Base-by-base conservation (phyloP, 2,888 invertebrate species). In the Drosophila suboccidentalis region DNA sequence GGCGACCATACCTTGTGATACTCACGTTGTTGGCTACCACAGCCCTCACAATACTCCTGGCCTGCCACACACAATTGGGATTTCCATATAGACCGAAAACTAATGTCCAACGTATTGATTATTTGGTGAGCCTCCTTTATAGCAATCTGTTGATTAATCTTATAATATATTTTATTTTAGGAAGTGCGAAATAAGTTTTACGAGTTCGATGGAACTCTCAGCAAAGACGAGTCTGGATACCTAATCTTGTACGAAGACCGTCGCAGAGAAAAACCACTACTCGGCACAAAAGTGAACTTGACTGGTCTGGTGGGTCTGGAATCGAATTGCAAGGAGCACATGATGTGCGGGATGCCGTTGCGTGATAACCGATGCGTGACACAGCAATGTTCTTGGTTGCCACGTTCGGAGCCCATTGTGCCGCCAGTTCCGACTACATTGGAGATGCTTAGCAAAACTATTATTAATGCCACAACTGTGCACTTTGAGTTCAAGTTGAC, bases 41-140 rank as follows among this genome's bases (percentile, higher is more conserved):
- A 9, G 65, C 51, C 0, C 17, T 78, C 4, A 11, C 67, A 5
- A 29, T 69, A 3, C 68, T 46, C 4, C 39, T 78, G n/a, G 75
- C 80, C 22, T 68, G 87, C 13, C 89, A 93, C 29, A 94, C 95
- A 1, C 92, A 93, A 1, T 75, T 94, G 3, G 94, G 95, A 10
- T 94, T 94, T 75, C 95, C 95, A 1, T 95, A 94, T 82, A 92
- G 93, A 17, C 93, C 92, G 26, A 92, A 93, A 58, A 91, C 92
- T 3, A 90, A 92, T 34, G 93, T 94, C 0, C 93, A 94, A 76
- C 91, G 95, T 34, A 90, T 94, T 22, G 90, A 93, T 34, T 91
- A 94, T 38, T 82, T 93, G 86, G 95, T 95, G 87, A 86, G 91
- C 82, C 4, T 13, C 19, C 1, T 3, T 10, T 1, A 5, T 11